Evolutionary conservation across 2,797 vertebrate genomes (phyloP), one percentile per base, ranked within the genome.

Genomic region (Bucorvus abyssinicus): DNA sequence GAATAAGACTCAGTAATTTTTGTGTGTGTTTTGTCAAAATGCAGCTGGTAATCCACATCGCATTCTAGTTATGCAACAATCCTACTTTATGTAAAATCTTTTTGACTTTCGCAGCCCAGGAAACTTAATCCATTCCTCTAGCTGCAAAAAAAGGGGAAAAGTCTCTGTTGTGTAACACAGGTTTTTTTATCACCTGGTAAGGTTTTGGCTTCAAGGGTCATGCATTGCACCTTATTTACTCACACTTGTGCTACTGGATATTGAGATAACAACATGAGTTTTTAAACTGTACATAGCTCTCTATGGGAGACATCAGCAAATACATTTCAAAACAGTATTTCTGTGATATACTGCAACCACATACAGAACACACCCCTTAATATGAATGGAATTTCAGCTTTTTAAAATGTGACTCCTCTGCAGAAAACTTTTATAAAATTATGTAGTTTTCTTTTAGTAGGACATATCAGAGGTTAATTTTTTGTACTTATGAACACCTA

Each of bases 151-250:
- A 4, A 47, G 9, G 10, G 12, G 57, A 57, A 74, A 63, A 30
- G 4, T 13, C 7, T 36, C 9, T 29, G 2, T 50, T 56, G 21
- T 9, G 1, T 44, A 65, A 55, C 3, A 36, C 2, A 12, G 6
- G 0, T 2, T 8, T 47, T 87, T 73, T 53, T 14, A 65, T 21
- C 6, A 1, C 21, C 42, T 27, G 7, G 9, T 29, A 34, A 40
- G 4, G 9, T 64, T 90, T 70, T 73, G 17, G 1, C 8, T 69
- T 88, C 38, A 50, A 76, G 19, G 17, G 10, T 53, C 70, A 30
- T n/a, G 6, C 15, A 63, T 9, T 82, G 24, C 27, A 78, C 7
- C 16, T 52, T 64, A 42, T 71, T 65, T 30, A 59, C 9, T 89
- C 3, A 29, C 19, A 13, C 3, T 73, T 61, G 9, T 67, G 5